These are phyloP conservation scores for Horisme vitalbata DNA, from an alignment of 2,888 invertebrate species.

Conservation along the genomic window DNA sequence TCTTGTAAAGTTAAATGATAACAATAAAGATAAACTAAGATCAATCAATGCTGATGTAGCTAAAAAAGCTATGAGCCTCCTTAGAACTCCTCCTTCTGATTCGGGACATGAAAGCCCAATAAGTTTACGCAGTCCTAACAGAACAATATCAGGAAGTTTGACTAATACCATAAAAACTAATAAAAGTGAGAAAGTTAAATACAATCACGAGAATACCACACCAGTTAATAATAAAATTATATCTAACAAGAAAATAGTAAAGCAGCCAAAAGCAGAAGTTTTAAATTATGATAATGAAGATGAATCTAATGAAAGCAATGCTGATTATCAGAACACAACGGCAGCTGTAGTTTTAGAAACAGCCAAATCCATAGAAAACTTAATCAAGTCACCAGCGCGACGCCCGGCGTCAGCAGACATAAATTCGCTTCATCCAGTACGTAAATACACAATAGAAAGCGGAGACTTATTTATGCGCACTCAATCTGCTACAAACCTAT, in stretches of 20 bases:
- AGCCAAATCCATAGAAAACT: conserved; percentile 56
- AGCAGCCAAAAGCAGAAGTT: conserved; percentile 12
- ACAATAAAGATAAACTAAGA: conserved; percentile 47
- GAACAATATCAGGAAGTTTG: conserved; percentile 11
- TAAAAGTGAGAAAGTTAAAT: conserved; percentile 19
- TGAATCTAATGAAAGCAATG: conserved; percentile 46
- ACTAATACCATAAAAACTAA: conserved; percentile 1
- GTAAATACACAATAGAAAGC: conserved; percentile 45
- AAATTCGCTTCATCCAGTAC: conserved; percentile 41
- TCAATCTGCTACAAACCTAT: conserved; percentile 53
- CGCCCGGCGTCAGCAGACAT: conserved; percentile 57
- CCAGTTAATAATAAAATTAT: conserved; percentile 10
- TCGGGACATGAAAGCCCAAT: conserved; percentile 55
- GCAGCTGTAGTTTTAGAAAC: conserved; percentile 38
- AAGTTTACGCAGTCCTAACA: conserved; percentile 30
- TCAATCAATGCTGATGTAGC: conserved; percentile 49
- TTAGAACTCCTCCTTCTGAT: conserved; percentile 64
- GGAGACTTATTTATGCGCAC: conserved; percentile 44
- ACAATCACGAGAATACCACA: conserved; percentile 7
- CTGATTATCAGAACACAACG: conserved; percentile 43
- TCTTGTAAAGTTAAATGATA: conserved; percentile 69
- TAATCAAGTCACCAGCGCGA: conserved; percentile 66
- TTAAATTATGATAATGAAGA: conserved; percentile 41
- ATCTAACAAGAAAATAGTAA: conserved; percentile 5
- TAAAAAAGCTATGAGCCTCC: conserved; percentile 55